Conservation (phyloP, 1,140 invertebrate species). For the Cheumatopsyche charites region DNA sequence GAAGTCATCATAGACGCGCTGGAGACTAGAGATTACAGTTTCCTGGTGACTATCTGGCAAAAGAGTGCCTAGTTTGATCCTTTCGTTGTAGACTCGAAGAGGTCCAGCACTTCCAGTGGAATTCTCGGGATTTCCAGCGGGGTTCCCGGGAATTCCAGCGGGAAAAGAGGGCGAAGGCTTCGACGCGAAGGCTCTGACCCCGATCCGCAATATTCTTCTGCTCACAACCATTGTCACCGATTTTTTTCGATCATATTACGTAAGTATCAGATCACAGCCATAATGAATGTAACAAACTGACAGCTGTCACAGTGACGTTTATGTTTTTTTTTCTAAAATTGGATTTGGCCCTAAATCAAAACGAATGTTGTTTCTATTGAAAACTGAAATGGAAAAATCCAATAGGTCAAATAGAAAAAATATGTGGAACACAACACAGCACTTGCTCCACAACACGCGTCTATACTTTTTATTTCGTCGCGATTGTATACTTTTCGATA, state of each 20-base stretch:
- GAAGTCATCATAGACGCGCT: conserved; percentile 72
- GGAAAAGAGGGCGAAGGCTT: background rate
- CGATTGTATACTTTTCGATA: too few relatives aligned
- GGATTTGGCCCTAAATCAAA: background rate
- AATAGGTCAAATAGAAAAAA: too few relatives aligned
- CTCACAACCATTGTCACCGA: conserved; percentile 8
- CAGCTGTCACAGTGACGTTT: background rate
- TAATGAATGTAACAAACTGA: background rate
- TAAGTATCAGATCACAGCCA: conserved; percentile 3
- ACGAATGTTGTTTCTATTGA: too few relatives aligned
- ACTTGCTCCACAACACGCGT: too few relatives aligned
- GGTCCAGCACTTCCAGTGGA: background rate
- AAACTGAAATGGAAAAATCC: too few relatives aligned
- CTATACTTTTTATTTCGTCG: too few relatives aligned
- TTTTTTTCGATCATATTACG: background rate
- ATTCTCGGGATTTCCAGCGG: too few relatives aligned
- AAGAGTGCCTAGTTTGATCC: conserved; percentile 35
- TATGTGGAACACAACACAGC: too few relatives aligned
- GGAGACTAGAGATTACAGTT: conserved; percentile 69
- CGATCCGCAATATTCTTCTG: background rate
- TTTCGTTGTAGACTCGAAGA: conserved; percentile 33
- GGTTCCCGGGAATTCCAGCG: too few relatives aligned
- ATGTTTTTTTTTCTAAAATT: background rate
- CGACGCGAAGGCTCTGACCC: background rate
- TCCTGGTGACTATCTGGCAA: conserved; percentile 73